Percentiles rank a stretch among this genome's conserved stretches.
Conservation (phyloP, 2,888 invertebrate genomes). For the Andrena flavipes region DNA sequence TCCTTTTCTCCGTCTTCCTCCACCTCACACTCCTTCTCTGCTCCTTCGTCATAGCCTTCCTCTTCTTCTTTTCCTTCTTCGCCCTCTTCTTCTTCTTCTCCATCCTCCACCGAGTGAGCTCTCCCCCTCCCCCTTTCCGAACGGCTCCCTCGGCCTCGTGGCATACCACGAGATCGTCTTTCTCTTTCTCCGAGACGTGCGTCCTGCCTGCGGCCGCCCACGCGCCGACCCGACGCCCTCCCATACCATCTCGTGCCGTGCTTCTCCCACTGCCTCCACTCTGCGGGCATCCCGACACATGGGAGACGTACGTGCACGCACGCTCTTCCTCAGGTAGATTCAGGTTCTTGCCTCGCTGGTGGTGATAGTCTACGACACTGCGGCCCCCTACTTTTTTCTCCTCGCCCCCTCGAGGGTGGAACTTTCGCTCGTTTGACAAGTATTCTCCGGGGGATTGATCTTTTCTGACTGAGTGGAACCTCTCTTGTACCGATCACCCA, state of each 20-base stretch:
- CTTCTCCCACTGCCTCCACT: slow-evolving; percentile 74
- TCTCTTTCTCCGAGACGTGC: slow-evolving; percentile 80
- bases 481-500: not conserved
- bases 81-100: slow-evolving; percentile 25
- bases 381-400: not conserved
- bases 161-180: slow-evolving; percentile 66
- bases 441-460: slow-evolving; percentile 31
- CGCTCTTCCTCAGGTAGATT: slow-evolving; percentile 44
- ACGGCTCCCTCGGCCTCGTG: slow-evolving; percentile 65
- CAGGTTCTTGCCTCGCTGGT: slow-evolving; percentile 39
- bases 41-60: slow-evolving; percentile 29
- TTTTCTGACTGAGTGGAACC: not conserved
- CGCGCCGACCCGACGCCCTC: slow-evolving; percentile 84
- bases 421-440: slow-evolving; percentile 29
- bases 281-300: slow-evolving; percentile 59
- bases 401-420: slow-evolving; percentile 16
- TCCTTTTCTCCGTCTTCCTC: slow-evolving; percentile 30
- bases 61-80: slow-evolving; percentile 34
- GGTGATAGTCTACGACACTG: slow-evolving; percentile 46
- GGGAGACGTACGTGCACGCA: slow-evolving; percentile 70
- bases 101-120: not conserved
- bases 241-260: slow-evolving; percentile 75
- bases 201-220: slow-evolving; percentile 85
- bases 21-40: slow-evolving; percentile 44
- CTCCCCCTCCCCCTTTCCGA: slow-evolving; percentile 45